phyloP scores from a whole-genome alignment of 2,888 invertebrate species.

The Mylabris sibirica region DNA sequence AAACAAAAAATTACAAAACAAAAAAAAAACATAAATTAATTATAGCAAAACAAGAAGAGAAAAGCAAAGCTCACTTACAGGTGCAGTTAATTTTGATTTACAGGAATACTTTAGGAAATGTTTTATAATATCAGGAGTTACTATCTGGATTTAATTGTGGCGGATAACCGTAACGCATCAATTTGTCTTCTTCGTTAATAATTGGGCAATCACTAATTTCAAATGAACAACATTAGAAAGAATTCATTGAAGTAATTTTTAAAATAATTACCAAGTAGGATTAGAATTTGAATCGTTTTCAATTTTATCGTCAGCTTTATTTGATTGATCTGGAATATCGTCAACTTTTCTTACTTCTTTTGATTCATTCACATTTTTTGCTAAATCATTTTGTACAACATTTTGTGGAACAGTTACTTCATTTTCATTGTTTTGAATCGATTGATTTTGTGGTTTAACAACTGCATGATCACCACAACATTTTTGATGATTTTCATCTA shows the following conservation, averaged over 20 bases:
- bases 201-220: neutral
- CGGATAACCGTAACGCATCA: slow-evolving; percentile 10
- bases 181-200: neutral
- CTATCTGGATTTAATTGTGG: slow-evolving; percentile 2
- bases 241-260: neutral
- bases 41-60: slow-evolving; percentile 11
- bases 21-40: slow-evolving; percentile 26
- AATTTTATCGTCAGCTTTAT: neutral
- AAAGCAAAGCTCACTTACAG: slow-evolving; percentile 16
- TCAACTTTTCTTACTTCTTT: neutral
- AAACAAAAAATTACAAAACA: slow-evolving; percentile 34
- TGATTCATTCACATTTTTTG: neutral
- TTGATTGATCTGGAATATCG: neutral
- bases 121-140: neutral
- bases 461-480: neutral
- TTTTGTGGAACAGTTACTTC: neutral
- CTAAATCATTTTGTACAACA: neutral
- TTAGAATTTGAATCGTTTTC: neutral
- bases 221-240: neutral
- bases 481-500: neutral
- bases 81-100: neutral
- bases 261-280: neutral
- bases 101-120: neutral
- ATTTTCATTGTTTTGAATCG: neutral
- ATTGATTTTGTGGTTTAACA: neutral